These are phyloP conservation scores for Hemicentrotus pulcherrimus DNA, from an alignment of 35 echinoderm and acorn worm species.

Conservation along the genomic window DNA sequence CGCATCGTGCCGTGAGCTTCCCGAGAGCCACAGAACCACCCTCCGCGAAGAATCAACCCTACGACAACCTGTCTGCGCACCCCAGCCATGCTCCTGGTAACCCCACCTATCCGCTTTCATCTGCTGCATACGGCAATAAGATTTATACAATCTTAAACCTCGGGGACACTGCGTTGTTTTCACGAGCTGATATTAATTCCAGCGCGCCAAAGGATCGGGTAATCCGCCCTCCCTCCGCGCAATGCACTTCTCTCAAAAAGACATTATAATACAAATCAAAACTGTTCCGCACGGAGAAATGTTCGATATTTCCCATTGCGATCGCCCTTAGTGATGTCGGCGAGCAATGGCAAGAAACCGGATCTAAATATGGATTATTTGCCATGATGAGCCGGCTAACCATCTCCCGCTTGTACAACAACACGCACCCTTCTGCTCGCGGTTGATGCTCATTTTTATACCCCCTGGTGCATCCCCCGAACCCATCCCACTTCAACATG, in stretches of 20 bases:
- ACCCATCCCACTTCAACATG: background rate
- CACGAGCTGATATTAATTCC: slow-evolving; percentile 54
- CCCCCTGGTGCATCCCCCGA: background rate
- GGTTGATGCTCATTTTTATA: background rate
- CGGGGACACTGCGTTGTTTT: slow-evolving; percentile 15
- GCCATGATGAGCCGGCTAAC: slow-evolving; percentile 7
- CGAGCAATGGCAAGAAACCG: background rate
- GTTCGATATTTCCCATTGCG: slow-evolving; percentile 37
- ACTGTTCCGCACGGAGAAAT: background rate
- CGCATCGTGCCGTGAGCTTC: background rate
- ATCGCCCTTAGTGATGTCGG: slow-evolving; percentile 8
- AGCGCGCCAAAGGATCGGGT: background rate
- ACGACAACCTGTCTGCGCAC: slow-evolving; percentile 17
- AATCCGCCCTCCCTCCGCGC: slow-evolving; percentile 20
- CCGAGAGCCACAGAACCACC: background rate
- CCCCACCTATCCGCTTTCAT: background rate
- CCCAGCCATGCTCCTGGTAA: slow-evolving; percentile 36
- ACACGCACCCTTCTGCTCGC: background rate
- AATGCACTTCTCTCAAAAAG: background rate
- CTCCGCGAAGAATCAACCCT: background rate
- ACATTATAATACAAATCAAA: background rate
- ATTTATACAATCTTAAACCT: slow-evolving; percentile 32
- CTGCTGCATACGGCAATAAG: slow-evolving; percentile 52
- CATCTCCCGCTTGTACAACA: background rate
- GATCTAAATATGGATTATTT: slow-evolving; percentile 14